Percentiles rank a stretch among this genome's conserved stretches.
phyloP scores from a whole-genome alignment of 2,113 vertebrate genomes.

The Raja brachyura region DNA sequence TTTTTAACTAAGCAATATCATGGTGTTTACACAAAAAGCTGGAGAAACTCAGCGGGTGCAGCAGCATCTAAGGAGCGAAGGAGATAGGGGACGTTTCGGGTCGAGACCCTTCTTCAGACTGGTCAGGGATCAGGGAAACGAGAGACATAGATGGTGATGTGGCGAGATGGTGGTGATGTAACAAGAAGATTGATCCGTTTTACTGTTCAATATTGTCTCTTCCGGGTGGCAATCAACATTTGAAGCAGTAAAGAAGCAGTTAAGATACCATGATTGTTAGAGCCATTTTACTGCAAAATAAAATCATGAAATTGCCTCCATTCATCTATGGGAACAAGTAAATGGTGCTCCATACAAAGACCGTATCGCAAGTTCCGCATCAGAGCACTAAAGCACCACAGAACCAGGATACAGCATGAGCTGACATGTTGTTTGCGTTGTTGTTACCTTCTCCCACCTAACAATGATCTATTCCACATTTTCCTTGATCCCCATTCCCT shows the following conservation, averaged over 20 bases:
- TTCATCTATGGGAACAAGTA: not conserved
- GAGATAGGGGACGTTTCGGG: too few species aligned
- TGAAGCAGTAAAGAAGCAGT: not conserved
- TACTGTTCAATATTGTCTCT: not conserved
- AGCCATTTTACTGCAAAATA: not conserved
- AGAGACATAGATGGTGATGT: too few species aligned
- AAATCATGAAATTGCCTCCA: conserved; percentile 8
- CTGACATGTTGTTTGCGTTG: not conserved
- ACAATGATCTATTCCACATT: too few species aligned
- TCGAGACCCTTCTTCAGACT: too few species aligned
- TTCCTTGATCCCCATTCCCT: too few species aligned
- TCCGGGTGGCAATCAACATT: not conserved
- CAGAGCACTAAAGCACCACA: not conserved
- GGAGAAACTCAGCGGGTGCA: too few species aligned
- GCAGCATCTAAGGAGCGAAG: too few species aligned
- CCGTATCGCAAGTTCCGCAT: not conserved
- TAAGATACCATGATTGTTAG: not conserved
- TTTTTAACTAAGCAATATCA: not conserved
- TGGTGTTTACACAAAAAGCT: too few species aligned
- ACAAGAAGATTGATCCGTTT: not conserved
- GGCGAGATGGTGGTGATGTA: not conserved
- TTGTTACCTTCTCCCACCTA: too few species aligned
- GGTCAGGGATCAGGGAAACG: too few species aligned
- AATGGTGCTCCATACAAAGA: not conserved
- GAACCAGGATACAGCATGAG: not conserved